phyloP scores from a whole-genome alignment of 2,888 invertebrate genomes.

The Agriopis leucophaearia region DNA sequence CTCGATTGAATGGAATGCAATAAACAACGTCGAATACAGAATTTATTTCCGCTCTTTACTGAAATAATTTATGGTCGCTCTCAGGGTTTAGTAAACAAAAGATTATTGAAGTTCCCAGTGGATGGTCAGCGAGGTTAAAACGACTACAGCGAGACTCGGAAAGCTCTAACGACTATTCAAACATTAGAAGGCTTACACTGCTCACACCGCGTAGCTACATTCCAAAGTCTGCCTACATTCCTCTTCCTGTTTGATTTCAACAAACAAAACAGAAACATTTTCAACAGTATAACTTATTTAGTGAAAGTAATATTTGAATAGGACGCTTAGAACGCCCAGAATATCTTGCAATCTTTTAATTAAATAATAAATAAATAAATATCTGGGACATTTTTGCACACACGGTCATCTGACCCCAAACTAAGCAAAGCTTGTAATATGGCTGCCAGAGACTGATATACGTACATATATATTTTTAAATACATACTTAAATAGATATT shows the following conservation, averaged over 20 bases:
- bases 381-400: too few relatives aligned
- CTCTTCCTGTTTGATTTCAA: conserved; percentile 74
- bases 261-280: conserved; percentile 58
- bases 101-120: conserved; percentile 40
- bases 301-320: conserved; percentile 26
- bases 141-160: conserved; percentile 68
- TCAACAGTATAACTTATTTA: conserved; percentile 37
- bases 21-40: conserved; percentile 44
- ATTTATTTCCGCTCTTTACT: conserved; percentile 40
- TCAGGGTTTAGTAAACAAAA: conserved; percentile 38
- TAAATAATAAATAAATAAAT: too few relatives aligned
- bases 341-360: conserved; percentile 9
- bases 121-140: conserved; percentile 42
- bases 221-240: conserved; percentile 66
- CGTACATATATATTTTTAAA: too few relatives aligned
- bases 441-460: too few relatives aligned
- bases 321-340: conserved; percentile 13
- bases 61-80: conserved; percentile 40
- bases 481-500: too few relatives aligned
- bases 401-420: too few relatives aligned
- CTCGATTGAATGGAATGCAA: conserved; percentile 46
- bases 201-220: conserved; percentile 64
- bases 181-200: conserved; percentile 68
- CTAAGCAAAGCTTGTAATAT: too few relatives aligned
- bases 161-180: conserved; percentile 78